phyloP scores from a whole-genome alignment of 2,797 vertebrate genomes.

The Aythya fuligula region DNA sequence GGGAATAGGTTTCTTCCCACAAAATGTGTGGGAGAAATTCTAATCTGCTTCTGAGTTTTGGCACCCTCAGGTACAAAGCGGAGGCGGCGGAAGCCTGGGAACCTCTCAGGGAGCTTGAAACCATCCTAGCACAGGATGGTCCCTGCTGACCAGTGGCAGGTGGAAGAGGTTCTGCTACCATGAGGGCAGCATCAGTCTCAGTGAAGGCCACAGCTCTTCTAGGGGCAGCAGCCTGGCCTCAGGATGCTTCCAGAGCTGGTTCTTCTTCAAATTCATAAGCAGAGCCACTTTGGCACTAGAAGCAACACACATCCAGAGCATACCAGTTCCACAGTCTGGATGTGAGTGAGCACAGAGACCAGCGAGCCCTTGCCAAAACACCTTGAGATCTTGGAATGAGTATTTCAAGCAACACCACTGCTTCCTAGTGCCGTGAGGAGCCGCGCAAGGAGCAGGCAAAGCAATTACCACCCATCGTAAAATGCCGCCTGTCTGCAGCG shows the following conservation, averaged over 20 bases:
- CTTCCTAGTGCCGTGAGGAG: background rate
- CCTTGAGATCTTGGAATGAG: background rate
- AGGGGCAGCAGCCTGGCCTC: background rate
- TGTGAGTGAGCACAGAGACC: background rate
- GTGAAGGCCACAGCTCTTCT: background rate
- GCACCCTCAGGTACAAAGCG: background rate
- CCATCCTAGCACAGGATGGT: background rate
- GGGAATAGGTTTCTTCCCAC: background rate
- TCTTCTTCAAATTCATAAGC: background rate
- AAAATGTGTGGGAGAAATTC: background rate
- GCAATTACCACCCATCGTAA: background rate
- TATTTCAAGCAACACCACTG: background rate
- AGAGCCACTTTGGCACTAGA: background rate
- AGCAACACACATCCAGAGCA: background rate
- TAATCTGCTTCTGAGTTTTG: background rate
- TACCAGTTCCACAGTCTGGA: background rate
- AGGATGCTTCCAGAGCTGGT: background rate
- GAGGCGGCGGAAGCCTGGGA: background rate
- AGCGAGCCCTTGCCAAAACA: background rate
- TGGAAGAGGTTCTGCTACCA: background rate
- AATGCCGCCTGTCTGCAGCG: background rate
- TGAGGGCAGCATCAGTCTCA: background rate
- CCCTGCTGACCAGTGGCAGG: background rate
- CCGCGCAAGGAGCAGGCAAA: background rate
- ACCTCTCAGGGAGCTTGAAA: rapidly evolving